Percentiles rank a stretch among this genome's conserved stretches.
Conservation (phyloP, 2,888 invertebrate species). For the Rosalia funebris region DNA sequence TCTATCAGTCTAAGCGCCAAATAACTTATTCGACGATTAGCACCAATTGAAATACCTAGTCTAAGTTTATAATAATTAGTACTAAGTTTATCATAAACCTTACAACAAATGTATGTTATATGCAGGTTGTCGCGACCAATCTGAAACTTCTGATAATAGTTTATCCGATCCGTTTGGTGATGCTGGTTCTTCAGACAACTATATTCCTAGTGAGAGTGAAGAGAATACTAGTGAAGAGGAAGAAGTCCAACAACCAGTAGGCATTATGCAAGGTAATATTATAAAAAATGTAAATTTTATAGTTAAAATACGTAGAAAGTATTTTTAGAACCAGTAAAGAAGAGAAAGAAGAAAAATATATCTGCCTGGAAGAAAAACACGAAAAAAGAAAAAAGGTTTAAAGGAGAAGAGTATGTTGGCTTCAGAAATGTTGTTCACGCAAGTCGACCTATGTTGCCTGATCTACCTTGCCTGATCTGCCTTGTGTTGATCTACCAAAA, state of each 20-base stretch:
- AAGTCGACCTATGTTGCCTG: constrained; percentile 17
- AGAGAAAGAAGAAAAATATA: constrained; percentile 6
- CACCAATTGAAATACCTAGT: too few relatives aligned
- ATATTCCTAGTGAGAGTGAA: not conserved
- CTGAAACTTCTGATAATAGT: not conserved
- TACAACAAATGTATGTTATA: not conserved
- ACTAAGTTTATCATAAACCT: not conserved
- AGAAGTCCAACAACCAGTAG: not conserved
- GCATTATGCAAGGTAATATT: not conserved
- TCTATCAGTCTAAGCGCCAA: too few relatives aligned
- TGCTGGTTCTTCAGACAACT: not conserved
- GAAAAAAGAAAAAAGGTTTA: constrained; percentile 9
- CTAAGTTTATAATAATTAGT: not conserved
- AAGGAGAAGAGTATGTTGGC: constrained; percentile 10
- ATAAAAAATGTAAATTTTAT: not conserved
- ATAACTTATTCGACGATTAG: too few relatives aligned
- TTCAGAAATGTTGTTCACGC: not conserved
- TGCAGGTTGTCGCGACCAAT: not conserved
- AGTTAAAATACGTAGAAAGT: constrained; percentile 9
- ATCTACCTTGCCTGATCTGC: too few relatives aligned
- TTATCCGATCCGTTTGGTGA: not conserved
- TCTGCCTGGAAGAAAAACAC: constrained; percentile 3
- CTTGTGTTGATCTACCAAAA: constrained; percentile 15
- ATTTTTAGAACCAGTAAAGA: constrained; percentile 6
- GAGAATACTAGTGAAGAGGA: not conserved